Conservation (phyloP, 1,140 invertebrate species). For the Battus philenor region DNA sequence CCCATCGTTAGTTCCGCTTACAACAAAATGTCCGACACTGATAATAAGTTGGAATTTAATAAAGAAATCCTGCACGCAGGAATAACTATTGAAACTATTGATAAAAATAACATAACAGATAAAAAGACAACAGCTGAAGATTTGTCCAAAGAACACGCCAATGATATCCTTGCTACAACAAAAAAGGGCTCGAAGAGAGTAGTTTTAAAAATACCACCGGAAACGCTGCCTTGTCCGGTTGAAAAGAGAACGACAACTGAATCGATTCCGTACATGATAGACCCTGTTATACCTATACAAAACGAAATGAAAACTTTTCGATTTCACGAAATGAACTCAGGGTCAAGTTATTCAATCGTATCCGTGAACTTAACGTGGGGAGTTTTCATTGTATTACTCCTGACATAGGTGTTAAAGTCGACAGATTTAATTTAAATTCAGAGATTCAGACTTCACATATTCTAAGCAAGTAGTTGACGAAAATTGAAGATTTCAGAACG, state of each 20-base stretch:
- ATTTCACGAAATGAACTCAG: constrained; percentile 53
- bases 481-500: neutral
- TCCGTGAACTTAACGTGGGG: constrained; percentile 33
- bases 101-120: constrained; percentile 50
- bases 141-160: constrained; percentile 26
- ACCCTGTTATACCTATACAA: constrained; percentile 62
- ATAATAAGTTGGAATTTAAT: constrained; percentile 41
- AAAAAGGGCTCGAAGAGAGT: constrained; percentile 53
- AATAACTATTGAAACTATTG: constrained; percentile 36
- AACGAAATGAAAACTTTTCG: constrained; percentile 69
- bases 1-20: constrained; percentile 60
- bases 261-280: constrained; percentile 41
- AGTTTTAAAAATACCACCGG: constrained; percentile 56
- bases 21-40: constrained; percentile 52
- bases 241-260: constrained; percentile 54
- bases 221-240: constrained; percentile 53
- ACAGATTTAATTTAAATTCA: constrained; percentile 22
- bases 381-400: constrained; percentile 54
- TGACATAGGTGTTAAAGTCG: constrained; percentile 50
- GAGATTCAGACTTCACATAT: constrained; percentile 5
- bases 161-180: constrained; percentile 20
- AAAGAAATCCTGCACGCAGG: constrained; percentile 43
- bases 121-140: constrained; percentile 35
- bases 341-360: constrained; percentile 23
- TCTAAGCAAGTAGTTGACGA: neutral